phyloP scores from a whole-genome alignment of 2,797 vertebrate species.

The Gephyroberyx darwinii region DNA sequence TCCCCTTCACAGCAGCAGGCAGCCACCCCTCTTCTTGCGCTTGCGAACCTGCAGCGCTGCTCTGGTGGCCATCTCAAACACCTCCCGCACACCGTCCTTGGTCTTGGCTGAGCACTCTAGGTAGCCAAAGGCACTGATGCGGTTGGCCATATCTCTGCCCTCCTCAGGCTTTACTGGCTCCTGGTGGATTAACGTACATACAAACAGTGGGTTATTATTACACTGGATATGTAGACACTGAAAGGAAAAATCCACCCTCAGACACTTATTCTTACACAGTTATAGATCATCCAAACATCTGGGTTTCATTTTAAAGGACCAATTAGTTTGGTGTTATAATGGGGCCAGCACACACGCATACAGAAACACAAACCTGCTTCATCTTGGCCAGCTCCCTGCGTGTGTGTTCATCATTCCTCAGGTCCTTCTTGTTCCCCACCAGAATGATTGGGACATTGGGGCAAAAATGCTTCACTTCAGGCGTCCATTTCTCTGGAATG shows the following conservation, averaged over 20 bases:
- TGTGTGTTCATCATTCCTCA: slow-evolving; percentile 88
- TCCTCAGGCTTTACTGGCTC: slow-evolving; percentile 95
- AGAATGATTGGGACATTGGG: slow-evolving; percentile 91
- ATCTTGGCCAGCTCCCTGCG: slow-evolving; percentile 89
- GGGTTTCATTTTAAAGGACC: neutral
- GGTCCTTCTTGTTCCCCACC: slow-evolving; percentile 91
- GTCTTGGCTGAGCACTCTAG: slow-evolving; percentile 98
- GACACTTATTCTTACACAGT: too few species aligned
- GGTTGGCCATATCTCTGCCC: slow-evolving; percentile 96
- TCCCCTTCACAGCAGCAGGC: slow-evolving; percentile 87
- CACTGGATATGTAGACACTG: neutral
- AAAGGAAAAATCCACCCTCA: neutral
- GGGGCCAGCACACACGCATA: neutral
- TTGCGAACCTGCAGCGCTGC: slow-evolving; percentile 95
- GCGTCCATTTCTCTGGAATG: slow-evolving; percentile 92
- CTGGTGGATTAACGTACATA: slow-evolving; percentile 66
- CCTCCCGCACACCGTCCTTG: slow-evolving; percentile 95
- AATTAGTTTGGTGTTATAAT: neutral
- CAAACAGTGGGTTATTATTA: slow-evolving; percentile 21
- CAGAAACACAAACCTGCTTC: slow-evolving; percentile 82
- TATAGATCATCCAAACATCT: too few species aligned
- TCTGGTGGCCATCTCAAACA: slow-evolving; percentile 97
- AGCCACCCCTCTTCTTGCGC: slow-evolving; percentile 89
- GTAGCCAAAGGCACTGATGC: slow-evolving; percentile 96
- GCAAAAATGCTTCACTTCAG: slow-evolving; percentile 92